Base-by-base conservation (phyloP, 2,888 invertebrate genomes). In the Campopleginae sp. region DNA sequence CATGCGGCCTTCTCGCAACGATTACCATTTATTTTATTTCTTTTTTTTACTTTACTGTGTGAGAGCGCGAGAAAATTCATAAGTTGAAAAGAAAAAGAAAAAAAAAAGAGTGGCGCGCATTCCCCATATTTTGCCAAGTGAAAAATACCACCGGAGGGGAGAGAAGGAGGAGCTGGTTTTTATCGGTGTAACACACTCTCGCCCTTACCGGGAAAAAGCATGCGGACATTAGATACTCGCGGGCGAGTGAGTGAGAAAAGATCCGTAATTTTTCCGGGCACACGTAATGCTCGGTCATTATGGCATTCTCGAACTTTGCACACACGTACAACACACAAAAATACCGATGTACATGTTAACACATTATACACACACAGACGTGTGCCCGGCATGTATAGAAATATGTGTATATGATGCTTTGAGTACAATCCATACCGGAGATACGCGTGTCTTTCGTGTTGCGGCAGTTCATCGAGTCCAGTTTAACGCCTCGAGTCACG, bases 401-500 rank as follows among this genome's bases (percentile, higher is more conserved):
- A 77, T 54, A 54, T 6, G 27, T 44, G 46, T 61, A 1, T 17
- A 17, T 19, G 61, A 79, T 61, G 48, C 33, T 79, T 71, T 14
- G 71, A 61, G 48, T 44, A 72, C 31, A 72, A 80, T 80, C 72
- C 72, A 65, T 80, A 80, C 38, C 63, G 17, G 27, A 48, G 38
- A 63, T 77, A 75, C 65, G 58, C n/a, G 58, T 68, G 44, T 82
- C 79, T 54, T 66, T 79, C 78, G 78, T 74, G 44, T 42, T 31
- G 63, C 77, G 46, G 78, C 80, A 72, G 79, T 85, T 82, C 85
- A 85, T 85, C 80, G 85, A 80, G 85, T 85, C 85, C 82, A 80
- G 85, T 85, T 82, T 85, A 85, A 82, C 85, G 85, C 85, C 82
- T 82, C 82, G 85, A 85, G 85, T 85, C 85, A 85, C 85, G 82